Percentiles rank a stretch among this genome's conserved stretches.
phyloP scores from a whole-genome alignment of 2,797 vertebrate genomes.

The Bucorvus abyssinicus region DNA sequence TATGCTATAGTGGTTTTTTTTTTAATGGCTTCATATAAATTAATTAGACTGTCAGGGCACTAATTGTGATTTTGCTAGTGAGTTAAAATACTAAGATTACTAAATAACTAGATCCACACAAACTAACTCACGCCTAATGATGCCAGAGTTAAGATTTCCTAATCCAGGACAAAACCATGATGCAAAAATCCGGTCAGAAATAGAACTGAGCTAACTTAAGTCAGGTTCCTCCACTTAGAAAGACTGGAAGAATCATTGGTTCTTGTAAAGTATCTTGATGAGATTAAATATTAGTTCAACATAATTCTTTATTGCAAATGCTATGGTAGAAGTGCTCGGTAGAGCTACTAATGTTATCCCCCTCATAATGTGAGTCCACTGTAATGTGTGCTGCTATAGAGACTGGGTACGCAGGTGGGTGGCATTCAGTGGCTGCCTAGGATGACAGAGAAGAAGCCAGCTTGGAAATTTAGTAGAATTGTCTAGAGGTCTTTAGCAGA shows the following conservation, averaged over 20 bases:
- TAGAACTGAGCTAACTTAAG: not conserved
- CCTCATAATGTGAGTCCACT: not conserved
- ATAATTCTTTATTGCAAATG: not conserved
- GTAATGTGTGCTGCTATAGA: not conserved
- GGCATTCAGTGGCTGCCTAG: not conserved
- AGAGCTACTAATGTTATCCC: not conserved
- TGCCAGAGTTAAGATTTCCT: not conserved
- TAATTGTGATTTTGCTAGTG: slow-evolving; percentile 1
- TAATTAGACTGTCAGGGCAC: not conserved
- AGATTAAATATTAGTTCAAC: not conserved
- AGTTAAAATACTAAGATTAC: not conserved
- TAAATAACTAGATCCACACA: not conserved
- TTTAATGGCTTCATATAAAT: not conserved
- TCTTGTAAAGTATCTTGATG: not conserved
- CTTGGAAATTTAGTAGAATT: not conserved
- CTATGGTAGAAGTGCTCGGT: not conserved
- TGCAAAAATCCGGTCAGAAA: not conserved
- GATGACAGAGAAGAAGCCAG: not conserved
- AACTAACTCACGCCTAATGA: not conserved
- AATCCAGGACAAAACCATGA: not conserved
- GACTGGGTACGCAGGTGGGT: not conserved
- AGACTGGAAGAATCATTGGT: not conserved
- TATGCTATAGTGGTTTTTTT: not conserved
- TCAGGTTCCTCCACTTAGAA: not conserved
- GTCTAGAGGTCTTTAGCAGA: not conserved